phyloP scores from a whole-genome alignment of 1,140 invertebrate genomes.

The Drosophila mauritiana region DNA sequence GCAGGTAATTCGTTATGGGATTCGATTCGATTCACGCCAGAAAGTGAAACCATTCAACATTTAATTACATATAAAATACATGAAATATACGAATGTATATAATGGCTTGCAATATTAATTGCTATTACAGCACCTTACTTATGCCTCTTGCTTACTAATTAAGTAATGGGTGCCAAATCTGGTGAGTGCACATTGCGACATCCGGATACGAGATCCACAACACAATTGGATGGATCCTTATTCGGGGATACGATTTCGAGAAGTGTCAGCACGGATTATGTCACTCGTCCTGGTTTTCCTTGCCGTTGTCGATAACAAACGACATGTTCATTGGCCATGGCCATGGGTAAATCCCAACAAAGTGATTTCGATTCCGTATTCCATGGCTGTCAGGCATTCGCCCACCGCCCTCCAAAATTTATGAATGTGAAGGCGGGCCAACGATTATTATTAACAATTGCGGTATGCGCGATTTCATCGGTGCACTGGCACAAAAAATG shows the following conservation, averaged over 20 bases:
- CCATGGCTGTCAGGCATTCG: slow-evolving; percentile 62
- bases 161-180: not conserved
- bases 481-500: not conserved
- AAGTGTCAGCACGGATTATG: slow-evolving; percentile 68
- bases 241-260: not conserved
- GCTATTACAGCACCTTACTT: no score
- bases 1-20: not conserved
- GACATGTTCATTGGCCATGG: slow-evolving; percentile 76
- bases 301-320: slow-evolving; percentile 47
- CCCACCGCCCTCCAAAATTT: slow-evolving; percentile 13
- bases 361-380: slow-evolving; percentile 76
- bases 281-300: slow-evolving; percentile 36
- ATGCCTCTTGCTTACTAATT: no score
- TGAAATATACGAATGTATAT: no score
- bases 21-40: not conserved
- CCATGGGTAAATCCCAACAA: slow-evolving; percentile 54
- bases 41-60: not conserved
- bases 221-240: not conserved
- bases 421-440: slow-evolving; percentile 46
- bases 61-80: not conserved
- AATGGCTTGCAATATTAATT: no score
- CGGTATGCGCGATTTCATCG: slow-evolving; percentile 54
- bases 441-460: slow-evolving; percentile 74
- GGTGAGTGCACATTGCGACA: not conserved
- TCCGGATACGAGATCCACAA: not conserved